Evolutionary conservation across 2,888 invertebrate genomes (phyloP).

Genomic region (Stenodema calcarata): DNA sequence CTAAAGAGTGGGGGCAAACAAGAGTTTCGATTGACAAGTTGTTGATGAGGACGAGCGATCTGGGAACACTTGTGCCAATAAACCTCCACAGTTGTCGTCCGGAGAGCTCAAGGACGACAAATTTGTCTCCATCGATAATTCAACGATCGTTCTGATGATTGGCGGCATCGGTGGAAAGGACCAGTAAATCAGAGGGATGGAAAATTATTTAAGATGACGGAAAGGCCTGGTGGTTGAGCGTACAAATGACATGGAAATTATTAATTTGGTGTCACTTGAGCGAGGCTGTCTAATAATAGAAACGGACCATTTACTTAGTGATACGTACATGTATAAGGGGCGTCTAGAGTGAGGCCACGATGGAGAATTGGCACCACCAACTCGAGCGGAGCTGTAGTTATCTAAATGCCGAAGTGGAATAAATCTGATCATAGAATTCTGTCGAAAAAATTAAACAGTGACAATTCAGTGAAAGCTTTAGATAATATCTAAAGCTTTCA

Average conservation of each 20-base stretch:
- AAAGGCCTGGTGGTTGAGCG: not conserved
- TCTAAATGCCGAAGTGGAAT: no score
- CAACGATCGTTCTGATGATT: not conserved
- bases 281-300: no score
- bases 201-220: not conserved
- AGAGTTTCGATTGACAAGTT: not conserved
- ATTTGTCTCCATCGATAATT: conserved; percentile 9
- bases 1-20: not conserved
- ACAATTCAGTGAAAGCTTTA: no score
- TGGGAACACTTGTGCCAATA: not conserved
- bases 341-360: no score
- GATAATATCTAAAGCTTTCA: no score
- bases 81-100: not conserved
- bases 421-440: no score
- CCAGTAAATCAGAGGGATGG: not conserved
- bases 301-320: no score
- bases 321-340: no score
- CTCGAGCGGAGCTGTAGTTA: no score
- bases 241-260: not conserved
- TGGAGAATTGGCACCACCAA: no score
- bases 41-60: not conserved
- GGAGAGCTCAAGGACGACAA: not conserved
- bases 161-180: not conserved
- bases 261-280: no score
- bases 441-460: no score